Percentiles rank a stretch among this genome's conserved stretches.
phyloP scores from a whole-genome alignment of 37 sponge, comb jelly and placozoan species.

The Mnemiopsis leidyi region DNA sequence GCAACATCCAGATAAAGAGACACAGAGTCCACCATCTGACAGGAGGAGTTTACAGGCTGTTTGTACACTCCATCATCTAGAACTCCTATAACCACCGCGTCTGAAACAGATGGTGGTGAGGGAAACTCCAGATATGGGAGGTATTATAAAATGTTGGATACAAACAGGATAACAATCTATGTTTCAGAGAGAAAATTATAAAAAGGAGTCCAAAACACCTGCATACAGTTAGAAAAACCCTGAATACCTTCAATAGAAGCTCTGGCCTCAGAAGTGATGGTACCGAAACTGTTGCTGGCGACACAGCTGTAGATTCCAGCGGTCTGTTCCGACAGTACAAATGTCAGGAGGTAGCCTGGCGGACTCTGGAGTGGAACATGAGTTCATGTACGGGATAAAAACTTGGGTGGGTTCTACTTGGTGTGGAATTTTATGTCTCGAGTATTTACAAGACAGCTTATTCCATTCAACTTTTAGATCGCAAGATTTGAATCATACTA shows the following conservation, averaged over 20 bases:
- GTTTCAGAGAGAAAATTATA: too few relatives aligned
- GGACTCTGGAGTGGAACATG: too few relatives aligned
- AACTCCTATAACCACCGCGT: slow-evolving; percentile 22
- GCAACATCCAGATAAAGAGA: slow-evolving; percentile 22
- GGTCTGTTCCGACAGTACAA: neutral
- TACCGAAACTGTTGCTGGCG: neutral
- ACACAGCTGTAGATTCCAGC: slow-evolving; percentile 58
- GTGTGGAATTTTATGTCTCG: too few relatives aligned
- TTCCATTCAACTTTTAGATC: too few relatives aligned
- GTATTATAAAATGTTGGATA: neutral
- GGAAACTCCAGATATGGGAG: neutral
- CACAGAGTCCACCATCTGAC: neutral
- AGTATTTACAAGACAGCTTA: too few relatives aligned
- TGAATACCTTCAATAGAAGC: slow-evolving; percentile 28
- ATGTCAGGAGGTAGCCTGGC: neutral
- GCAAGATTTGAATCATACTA: too few relatives aligned
- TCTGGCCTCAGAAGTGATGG: neutral
- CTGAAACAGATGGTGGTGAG: neutral
- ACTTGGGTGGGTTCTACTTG: too few relatives aligned
- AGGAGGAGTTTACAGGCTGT: neutral
- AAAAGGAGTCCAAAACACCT: too few relatives aligned
- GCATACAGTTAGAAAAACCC: too few relatives aligned
- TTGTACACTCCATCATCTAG: neutral
- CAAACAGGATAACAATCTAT: too few relatives aligned
- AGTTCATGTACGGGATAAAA: too few relatives aligned